Evolutionary conservation across 2,113 vertebrate species (phyloP).

Genomic region (Passer domesticus): DNA sequence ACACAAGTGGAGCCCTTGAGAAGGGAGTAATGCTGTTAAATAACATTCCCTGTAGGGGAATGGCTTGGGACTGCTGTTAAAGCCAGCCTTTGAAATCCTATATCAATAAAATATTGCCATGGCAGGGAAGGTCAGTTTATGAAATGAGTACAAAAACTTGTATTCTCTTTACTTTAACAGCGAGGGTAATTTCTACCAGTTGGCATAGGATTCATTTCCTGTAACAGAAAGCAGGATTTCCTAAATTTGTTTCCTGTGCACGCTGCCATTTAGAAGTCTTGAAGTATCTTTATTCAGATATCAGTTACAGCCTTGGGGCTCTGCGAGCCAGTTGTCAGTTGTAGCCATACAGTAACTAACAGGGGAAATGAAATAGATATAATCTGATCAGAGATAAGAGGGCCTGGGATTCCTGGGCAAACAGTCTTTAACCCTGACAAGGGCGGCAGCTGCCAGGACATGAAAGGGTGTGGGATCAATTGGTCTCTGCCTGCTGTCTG

Average conservation of each 20-base stretch:
- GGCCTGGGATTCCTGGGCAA: constrained; percentile 12
- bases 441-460: constrained; percentile 2
- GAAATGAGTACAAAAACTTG: constrained; percentile 59
- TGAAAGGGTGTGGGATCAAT: background rate
- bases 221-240: constrained; percentile 84
- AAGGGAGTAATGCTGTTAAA: constrained; percentile 2
- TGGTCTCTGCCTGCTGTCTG: background rate
- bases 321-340: constrained; percentile 38
- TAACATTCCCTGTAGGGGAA: constrained; percentile 42
- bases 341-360: constrained; percentile 60
- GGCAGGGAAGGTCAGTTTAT: constrained; percentile 60
- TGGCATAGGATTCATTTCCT: constrained; percentile 79
- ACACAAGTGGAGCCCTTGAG: background rate
- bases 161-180: constrained; percentile 43
- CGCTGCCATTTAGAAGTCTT: constrained; percentile 49
- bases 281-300: constrained; percentile 70
- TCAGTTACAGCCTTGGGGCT: constrained; percentile 68
- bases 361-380: constrained; percentile 65
- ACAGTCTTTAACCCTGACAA: constrained; percentile 36
- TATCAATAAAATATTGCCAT: constrained; percentile 61
- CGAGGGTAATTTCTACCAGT: constrained; percentile 71
- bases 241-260: constrained; percentile 82
- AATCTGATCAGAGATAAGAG: constrained; percentile 66
- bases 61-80: constrained; percentile 35
- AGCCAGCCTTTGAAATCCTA: constrained; percentile 69